These are phyloP conservation scores for Anguilla obscura DNA, from an alignment of 2,797 vertebrate genomes.

Conservation along the genomic window DNA sequence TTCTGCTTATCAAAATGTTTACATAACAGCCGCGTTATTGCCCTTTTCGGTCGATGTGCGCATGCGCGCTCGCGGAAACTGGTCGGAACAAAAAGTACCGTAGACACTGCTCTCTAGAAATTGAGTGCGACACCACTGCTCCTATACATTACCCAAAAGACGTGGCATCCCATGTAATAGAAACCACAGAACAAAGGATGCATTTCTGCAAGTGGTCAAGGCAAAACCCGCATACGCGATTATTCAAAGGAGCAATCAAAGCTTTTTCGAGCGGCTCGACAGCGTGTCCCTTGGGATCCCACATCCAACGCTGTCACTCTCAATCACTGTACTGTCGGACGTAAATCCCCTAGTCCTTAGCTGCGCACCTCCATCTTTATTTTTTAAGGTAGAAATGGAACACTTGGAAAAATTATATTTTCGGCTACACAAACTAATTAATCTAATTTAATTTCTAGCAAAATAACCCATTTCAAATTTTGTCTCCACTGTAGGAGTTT, in stretches of 20 bases:
- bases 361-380: neutral
- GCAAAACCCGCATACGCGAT: neutral
- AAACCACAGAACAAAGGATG: neutral
- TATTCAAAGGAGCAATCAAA: conserved; percentile 10
- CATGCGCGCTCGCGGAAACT: neutral
- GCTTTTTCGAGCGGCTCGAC: neutral
- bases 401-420: neutral
- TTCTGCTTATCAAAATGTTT: neutral
- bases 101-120: neutral
- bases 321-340: neutral
- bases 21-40: neutral
- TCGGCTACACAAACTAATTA: neutral
- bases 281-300: neutral
- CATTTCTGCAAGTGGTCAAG: neutral
- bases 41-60: neutral
- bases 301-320: neutral
- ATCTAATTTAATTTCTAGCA: neutral
- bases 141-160: neutral
- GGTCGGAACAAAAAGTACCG: neutral
- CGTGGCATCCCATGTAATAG: neutral
- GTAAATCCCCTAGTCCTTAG: neutral
- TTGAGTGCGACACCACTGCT: neutral
- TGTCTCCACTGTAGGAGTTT: neutral
- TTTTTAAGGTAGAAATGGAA: neutral
- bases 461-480: neutral